Evolutionary conservation across 35 echinoderm and acorn worm species (phyloP).

Genomic region (Eucidaris tribuloides): DNA sequence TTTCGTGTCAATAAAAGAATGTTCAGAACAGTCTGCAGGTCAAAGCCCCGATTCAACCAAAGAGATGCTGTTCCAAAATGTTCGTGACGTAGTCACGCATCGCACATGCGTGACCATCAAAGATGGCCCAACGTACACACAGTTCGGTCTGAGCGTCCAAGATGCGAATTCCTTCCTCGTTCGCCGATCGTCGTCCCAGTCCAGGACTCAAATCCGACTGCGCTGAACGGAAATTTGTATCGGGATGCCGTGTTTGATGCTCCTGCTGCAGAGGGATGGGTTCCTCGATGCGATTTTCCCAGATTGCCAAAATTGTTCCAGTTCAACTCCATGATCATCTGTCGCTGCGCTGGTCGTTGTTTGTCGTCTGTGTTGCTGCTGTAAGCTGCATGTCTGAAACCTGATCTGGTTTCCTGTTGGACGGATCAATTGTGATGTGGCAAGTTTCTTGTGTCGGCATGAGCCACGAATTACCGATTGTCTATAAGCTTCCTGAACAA

Average conservation of each 20-base stretch:
- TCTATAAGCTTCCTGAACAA: too few relatives aligned
- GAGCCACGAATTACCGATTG: too few relatives aligned
- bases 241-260: slow-evolving; percentile 96
- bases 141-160: slow-evolving; percentile 62
- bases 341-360: too few relatives aligned
- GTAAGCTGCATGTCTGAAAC: too few relatives aligned
- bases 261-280: slow-evolving; percentile 89
- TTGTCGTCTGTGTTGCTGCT: too few relatives aligned
- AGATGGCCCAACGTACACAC: slow-evolving; percentile 80
- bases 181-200: slow-evolving; percentile 53
- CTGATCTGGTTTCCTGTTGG: too few relatives aligned
- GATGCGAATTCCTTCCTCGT: slow-evolving; percentile 81
- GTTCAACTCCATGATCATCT: slow-evolving; percentile 25
- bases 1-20: slow-evolving; percentile 73
- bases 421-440: too few relatives aligned
- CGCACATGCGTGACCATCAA: slow-evolving; percentile 87
- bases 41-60: slow-evolving; percentile 45
- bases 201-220: slow-evolving; percentile 48
- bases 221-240: slow-evolving; percentile 82
- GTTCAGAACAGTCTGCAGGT: slow-evolving; percentile 71
- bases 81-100: slow-evolving; percentile 55
- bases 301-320: slow-evolving; percentile 65
- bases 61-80: slow-evolving; percentile 53
- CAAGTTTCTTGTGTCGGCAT: too few relatives aligned
- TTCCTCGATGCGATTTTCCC: slow-evolving; percentile 84